Evolutionary conservation across 2,113 vertebrate species (phyloP), one percentile per base, ranked within the genome.

Genomic region (Heterocephalus glaber): DNA sequence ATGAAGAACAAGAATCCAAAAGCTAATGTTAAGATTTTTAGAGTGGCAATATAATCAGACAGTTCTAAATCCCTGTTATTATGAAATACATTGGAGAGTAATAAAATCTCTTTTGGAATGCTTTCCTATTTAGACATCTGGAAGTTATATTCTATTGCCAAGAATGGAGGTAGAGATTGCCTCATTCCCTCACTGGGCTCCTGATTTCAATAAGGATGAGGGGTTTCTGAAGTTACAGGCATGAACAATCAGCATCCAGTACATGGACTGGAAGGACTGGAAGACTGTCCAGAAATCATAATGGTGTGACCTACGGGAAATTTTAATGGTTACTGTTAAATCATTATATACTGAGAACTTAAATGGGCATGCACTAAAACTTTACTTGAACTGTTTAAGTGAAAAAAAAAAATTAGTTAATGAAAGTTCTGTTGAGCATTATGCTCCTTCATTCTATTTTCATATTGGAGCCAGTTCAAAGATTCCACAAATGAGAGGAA

Each of bases 31-130:
- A 49, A 38, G 3, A 16, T 80, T 26, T n/a, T 58, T n/a, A 47
- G 13, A 19, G 5, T 17, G 2, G 3, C 2, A 13, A 17, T 28
- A 35, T 44, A 26, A 1, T 24, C 68, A 20, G 2, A 54, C 24
- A 56, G 24, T 63, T 85, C 54, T 58, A 24, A 54, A 24, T 10
- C 30, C 14, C 38, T 4, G 16, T 16, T 49, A 30, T 11, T 44
- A 16, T 52, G 56, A 89, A 56, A 49, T 30, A 30, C 44, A 20
- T 11, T 52, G 30, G 58, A 10, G 49, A 54, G 1, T 5, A 26
- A 38, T 35, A 16, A 56, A 82, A 33, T 7, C 11, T 38, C 47
- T 44, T 16, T 61, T 33, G 24, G 28, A 52, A 70, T 33, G 35
- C 1, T 68, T 66, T 60, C 2, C 30, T 54, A 22, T 52, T 19